phyloP scores from a whole-genome alignment of 2,888 invertebrate genomes.

The Parnassius smintheus region DNA sequence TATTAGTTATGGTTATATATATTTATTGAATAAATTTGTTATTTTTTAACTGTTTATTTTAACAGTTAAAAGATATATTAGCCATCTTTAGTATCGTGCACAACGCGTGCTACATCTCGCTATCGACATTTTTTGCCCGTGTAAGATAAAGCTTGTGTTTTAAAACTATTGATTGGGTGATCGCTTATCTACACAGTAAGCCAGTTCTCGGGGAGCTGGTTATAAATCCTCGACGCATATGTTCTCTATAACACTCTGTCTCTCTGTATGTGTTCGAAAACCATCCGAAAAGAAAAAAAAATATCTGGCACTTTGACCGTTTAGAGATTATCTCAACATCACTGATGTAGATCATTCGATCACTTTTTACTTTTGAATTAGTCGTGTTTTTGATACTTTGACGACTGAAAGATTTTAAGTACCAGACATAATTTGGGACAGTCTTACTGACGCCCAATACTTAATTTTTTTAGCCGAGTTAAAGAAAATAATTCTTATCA shows the following conservation, averaged over 20 bases:
- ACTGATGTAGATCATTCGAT: constrained; percentile 67
- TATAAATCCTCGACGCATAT: constrained; percentile 46
- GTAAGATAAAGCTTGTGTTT: constrained; percentile 24
- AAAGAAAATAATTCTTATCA: too few species aligned
- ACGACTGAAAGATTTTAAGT: too few species aligned
- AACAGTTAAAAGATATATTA: too few species aligned
- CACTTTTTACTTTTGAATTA: constrained; percentile 43
- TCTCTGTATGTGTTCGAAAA: constrained; percentile 64
- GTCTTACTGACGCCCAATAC: too few species aligned
- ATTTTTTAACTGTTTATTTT: too few species aligned
- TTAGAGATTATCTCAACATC: constrained; percentile 72
- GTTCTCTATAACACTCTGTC: constrained; percentile 55
- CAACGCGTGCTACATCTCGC: constrained; percentile 47
- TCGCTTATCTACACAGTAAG: constrained; percentile 66
- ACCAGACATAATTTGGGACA: too few species aligned
- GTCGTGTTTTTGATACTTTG: too few species aligned
- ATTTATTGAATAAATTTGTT: too few species aligned
- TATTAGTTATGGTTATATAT: too few species aligned
- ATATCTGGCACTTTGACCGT: constrained; percentile 50
- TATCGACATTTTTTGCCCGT: constrained; percentile 37
- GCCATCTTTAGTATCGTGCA: too few species aligned
- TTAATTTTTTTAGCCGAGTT: too few species aligned
- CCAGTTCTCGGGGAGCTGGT: constrained; percentile 63
- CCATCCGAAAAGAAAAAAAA: constrained; percentile 58
- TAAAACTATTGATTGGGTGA: constrained; percentile 41